Conservation (phyloP, 2,113 vertebrate genomes). For the Coregonus clupeaformis region DNA sequence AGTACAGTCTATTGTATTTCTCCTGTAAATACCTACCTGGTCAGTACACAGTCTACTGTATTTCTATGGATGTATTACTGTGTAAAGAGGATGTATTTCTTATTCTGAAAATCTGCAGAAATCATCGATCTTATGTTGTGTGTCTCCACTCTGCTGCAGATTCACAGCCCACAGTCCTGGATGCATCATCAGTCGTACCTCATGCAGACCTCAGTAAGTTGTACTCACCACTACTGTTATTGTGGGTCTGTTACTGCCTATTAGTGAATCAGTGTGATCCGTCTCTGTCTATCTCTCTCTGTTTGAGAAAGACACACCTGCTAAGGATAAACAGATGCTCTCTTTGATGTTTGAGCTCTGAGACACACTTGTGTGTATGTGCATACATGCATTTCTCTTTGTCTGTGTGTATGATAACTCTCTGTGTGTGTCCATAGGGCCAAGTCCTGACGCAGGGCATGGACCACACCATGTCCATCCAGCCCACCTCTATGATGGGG, state of each 20-base stretch:
- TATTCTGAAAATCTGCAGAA: background rate
- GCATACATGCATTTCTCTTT: no score
- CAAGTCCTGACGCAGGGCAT: constrained; percentile 82
- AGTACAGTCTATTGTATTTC: no score
- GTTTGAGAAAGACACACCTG: no score
- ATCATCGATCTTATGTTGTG: background rate
- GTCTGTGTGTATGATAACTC: background rate
- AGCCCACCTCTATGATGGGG: constrained; percentile 86
- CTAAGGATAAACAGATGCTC: no score
- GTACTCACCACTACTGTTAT: background rate
- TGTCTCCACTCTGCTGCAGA: constrained; percentile 53
- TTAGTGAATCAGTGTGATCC: no score
- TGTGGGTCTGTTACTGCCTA: no score
- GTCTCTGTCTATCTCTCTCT: no score
- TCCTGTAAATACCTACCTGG: no score
- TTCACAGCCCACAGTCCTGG: constrained; percentile 84
- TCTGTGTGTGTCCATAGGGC: constrained; percentile 66
- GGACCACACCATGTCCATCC: constrained; percentile 88
- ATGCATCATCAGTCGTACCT: constrained; percentile 91
- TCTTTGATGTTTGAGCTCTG: no score
- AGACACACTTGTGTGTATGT: no score
- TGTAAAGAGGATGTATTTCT: background rate
- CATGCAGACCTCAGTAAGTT: constrained; percentile 89
- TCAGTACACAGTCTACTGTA: no score
- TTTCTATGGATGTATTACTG: no score